A percentile compares a stretch with the other conserved stretches of the same genome.
These are phyloP conservation scores for Cryptotis parvus DNA, from an alignment of 2,113 vertebrate genomes.

Conservation along the genomic window DNA sequence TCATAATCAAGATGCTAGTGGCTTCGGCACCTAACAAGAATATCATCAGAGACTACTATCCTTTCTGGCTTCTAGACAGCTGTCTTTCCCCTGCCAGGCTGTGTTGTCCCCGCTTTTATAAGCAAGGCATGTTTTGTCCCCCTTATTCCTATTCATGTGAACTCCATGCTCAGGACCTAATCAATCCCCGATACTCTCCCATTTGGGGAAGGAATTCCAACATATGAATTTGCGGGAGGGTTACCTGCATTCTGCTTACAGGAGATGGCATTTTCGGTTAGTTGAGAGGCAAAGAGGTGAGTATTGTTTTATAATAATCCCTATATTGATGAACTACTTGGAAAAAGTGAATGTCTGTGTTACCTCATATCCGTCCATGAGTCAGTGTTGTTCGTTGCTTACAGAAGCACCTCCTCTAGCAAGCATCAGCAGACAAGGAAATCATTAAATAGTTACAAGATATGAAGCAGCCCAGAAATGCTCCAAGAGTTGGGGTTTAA, in stretches of 20 bases:
- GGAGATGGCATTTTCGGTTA: conserved; percentile 16
- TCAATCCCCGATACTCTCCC: background rate
- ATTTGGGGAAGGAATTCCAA: background rate
- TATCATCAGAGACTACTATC: no score
- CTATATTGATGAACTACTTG: background rate
- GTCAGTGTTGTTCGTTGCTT: background rate
- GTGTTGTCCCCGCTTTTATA: background rate
- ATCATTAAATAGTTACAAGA: background rate
- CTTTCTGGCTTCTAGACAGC: background rate
- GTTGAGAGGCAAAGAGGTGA: background rate
- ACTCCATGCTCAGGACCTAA: no score
- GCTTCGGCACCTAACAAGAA: background rate
- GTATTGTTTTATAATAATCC: background rate
- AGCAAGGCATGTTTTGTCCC: no score
- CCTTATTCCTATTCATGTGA: background rate
- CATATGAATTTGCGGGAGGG: background rate
- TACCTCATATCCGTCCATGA: background rate
- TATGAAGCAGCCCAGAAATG: background rate
- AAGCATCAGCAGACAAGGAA: conserved; percentile 20
- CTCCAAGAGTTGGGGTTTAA: no score
- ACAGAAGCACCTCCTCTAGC: background rate
- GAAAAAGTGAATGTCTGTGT: background rate
- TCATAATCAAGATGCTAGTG: background rate
- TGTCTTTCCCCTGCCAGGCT: background rate
- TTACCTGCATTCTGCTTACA: background rate